Conservation (phyloP, 2,797 vertebrate genomes). For the Spheniscus humboldti region DNA sequence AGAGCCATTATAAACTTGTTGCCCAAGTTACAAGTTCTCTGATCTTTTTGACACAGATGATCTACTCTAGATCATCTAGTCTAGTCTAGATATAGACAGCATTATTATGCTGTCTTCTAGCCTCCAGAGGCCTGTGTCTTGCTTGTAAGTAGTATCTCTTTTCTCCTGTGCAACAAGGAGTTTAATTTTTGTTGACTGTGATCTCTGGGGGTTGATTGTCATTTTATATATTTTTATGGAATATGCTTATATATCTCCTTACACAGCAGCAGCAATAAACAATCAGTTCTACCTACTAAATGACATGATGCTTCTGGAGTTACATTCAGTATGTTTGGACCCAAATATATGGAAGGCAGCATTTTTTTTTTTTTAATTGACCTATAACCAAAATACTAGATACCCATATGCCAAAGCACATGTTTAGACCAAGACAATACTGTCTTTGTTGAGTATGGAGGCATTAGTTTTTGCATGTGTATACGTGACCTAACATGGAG, state of each 20-base stretch:
- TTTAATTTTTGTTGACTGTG: background rate
- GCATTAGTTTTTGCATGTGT: background rate
- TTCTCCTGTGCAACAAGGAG: background rate
- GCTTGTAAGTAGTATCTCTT: background rate
- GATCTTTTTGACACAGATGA: background rate
- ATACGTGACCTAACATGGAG: accelerated
- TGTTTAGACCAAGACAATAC: background rate
- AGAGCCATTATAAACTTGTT: background rate
- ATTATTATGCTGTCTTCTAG: background rate
- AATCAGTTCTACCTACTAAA: background rate
- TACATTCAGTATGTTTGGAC: background rate
- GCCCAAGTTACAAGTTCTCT: background rate
- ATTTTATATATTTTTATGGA: background rate
- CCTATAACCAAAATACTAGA: background rate
- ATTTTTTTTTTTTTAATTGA: background rate
- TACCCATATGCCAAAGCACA: background rate
- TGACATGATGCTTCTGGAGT: background rate
- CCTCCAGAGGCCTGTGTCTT: background rate
- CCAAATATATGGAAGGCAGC: background rate
- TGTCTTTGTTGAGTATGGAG: background rate
- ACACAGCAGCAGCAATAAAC: background rate
- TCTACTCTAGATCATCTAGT: background rate
- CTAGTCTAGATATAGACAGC: background rate
- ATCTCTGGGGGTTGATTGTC: background rate
- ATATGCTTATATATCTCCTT: background rate